Base-by-base conservation (phyloP, 2,888 invertebrate species). In the Lithophane ornitopus region DNA sequence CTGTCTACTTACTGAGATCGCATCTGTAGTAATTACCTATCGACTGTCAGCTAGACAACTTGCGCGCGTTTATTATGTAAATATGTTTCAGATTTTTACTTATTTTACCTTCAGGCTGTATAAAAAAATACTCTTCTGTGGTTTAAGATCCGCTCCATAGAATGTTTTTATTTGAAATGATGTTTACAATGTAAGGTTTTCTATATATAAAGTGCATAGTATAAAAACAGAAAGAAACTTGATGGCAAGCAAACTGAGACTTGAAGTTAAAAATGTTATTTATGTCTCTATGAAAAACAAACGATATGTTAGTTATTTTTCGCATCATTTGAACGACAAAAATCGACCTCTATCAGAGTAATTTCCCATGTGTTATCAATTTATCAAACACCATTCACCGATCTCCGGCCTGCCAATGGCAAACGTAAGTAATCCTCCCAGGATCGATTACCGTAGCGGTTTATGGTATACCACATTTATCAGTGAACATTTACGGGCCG, bases 11-110 rank as follows among this genome's bases (percentile, higher is more conserved):
- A 81, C 26, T 9, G 56, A 71, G 65, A 81, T 85, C 34, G 54
- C 62, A 74, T 85, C 70, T 77, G 65, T 56, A 59, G 70, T 80
- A 77, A 82, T 82, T 81, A 69, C 62, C 58, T 26, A 82, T 85
- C 54, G 65, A 62, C 65, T 65, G 82, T 77, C 77, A 85, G 82
- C 73, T 61, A 71, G 34, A 68, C 52, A 46, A 84, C 69, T 70
- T 73, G 56, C 19, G 26, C 61, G 58, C 54, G 52, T 81, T 85
- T 72, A 77, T 66, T 74, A 74, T 74, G 82, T 74, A 85, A 85
- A 82, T 81, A 85, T 69, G 22, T 68, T 68, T 69, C 70, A 56
- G 74, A 77, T 74, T 77, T 83, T 77, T 85, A 77, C 65, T 74
- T 83, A 54, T 85, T 85, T 85, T 85, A 49, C 71, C 74, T 71